Conservation (phyloP, 2,113 vertebrate species). For the Elephas maximus region DNA sequence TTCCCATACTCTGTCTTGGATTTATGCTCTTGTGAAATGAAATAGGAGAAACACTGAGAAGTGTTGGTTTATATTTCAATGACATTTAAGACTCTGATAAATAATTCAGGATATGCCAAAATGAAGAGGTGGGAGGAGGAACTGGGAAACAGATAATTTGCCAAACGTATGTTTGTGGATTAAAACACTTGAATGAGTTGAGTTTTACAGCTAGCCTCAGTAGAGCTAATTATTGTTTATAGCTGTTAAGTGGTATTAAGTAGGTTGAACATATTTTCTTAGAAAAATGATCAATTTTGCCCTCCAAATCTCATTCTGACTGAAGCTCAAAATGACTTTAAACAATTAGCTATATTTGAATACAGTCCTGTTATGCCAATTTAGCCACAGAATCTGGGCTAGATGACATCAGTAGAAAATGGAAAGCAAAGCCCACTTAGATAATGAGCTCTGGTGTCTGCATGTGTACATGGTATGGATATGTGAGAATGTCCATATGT, state of each 20-base stretch:
- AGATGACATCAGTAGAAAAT: not conserved
- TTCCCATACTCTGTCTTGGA: not conserved
- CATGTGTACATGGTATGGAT: not conserved
- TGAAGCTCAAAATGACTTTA: not conserved
- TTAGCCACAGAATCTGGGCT: not conserved
- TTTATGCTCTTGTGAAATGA: not conserved
- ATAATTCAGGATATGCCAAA: constrained; percentile 53
- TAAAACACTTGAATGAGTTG: not conserved
- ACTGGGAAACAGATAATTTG: not conserved
- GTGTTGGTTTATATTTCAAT: constrained; percentile 13
- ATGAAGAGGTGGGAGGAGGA: not conserved
- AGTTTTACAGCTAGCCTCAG: not conserved
- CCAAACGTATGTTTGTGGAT: not conserved
- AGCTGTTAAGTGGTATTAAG: not conserved
- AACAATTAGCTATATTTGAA: not conserved
- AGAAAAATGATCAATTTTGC: not conserved
- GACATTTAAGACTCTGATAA: constrained; percentile 43
- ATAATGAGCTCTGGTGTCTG: not conserved
- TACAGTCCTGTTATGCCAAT: too few relatives aligned
- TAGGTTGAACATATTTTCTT: not conserved
- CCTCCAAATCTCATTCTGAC: not conserved
- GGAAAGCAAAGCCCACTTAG: not conserved
- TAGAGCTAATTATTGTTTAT: not conserved
- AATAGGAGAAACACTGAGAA: not conserved
- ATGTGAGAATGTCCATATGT: not conserved